Percentiles rank a stretch among this genome's conserved stretches.
Evolutionary conservation across 1,140 invertebrate genomes (phyloP).

Genomic region (Lysiphlebus fabarum): DNA sequence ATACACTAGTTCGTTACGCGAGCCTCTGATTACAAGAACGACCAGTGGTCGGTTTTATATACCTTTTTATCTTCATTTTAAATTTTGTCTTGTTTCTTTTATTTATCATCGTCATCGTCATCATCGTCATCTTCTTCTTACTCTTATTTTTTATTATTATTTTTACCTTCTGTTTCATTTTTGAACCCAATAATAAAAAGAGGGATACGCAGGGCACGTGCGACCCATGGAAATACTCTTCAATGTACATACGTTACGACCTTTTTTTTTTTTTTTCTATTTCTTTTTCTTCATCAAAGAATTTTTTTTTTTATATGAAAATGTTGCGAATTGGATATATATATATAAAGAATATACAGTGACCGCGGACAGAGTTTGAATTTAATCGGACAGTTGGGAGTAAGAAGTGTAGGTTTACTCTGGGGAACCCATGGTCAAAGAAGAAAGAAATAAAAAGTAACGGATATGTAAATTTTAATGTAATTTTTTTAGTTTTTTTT

Average conservation of each 20-base stretch:
- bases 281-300: too few relatives aligned
- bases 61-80: too few relatives aligned
- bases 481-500: conserved; percentile 1
- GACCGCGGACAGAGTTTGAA: neutral
- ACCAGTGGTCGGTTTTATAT: conserved; percentile 6
- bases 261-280: conserved; percentile 21
- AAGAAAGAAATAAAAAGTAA: neutral
- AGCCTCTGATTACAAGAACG: conserved; percentile 32
- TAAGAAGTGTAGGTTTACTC: neutral
- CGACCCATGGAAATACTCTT: conserved; percentile 7
- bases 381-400: conserved; percentile 1
- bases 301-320: neutral
- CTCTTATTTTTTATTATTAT: too few relatives aligned
- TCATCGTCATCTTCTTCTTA: too few relatives aligned
- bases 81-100: too few relatives aligned
- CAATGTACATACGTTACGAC: conserved; percentile 25
- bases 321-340: conserved; percentile 25
- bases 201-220: conserved; percentile 14
- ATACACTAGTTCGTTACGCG: conserved; percentile 36
- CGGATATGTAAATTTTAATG: conserved; percentile 17
- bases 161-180: too few relatives aligned
- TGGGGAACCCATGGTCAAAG: neutral
- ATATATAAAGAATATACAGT: conserved; percentile 4
- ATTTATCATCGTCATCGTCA: too few relatives aligned
- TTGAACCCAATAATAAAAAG: neutral